Percentiles rank a stretch among this genome's conserved stretches.
These are phyloP conservation scores for Drosophila lini DNA, from an alignment of 1,140 invertebrate genomes.

Conservation along the genomic window DNA sequence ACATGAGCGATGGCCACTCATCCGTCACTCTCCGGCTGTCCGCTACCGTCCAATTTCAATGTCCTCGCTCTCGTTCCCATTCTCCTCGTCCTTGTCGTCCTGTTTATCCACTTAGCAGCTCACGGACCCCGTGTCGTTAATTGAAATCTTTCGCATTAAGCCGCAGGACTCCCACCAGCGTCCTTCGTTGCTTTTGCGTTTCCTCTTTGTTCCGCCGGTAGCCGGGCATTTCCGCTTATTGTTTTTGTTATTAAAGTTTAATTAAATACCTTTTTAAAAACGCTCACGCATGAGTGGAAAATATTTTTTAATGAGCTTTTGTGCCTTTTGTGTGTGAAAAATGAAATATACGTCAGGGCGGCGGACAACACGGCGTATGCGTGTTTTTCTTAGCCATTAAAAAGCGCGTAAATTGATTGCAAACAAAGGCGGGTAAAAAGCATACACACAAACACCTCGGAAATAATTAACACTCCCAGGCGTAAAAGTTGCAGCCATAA, in stretches of 20 bases:
- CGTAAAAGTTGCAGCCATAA: slow-evolving; percentile 30
- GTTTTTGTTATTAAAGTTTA: slow-evolving; percentile 77
- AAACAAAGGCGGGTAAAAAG: slow-evolving; percentile 36
- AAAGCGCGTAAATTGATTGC: slow-evolving; percentile 61
- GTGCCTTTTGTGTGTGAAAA: slow-evolving; percentile 54
- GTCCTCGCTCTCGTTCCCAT: slow-evolving; percentile 5
- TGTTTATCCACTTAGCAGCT: slow-evolving; percentile 76
- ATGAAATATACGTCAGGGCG: slow-evolving; percentile 32
- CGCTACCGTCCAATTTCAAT: slow-evolving; percentile 16
- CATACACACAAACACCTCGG: slow-evolving; percentile 3
- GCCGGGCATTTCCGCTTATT: slow-evolving; percentile 50
- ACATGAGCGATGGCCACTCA: slow-evolving; percentile 29
- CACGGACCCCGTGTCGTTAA: slow-evolving; percentile 63
- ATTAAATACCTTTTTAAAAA: slow-evolving; percentile 80
- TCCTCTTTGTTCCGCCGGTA: slow-evolving; percentile 38
- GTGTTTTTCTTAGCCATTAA: slow-evolving; percentile 53
- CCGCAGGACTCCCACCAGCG: slow-evolving; percentile 17
- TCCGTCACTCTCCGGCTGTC: slow-evolving; percentile 11
- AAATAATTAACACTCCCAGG: slow-evolving; percentile 52
- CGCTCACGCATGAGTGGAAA: slow-evolving; percentile 70
- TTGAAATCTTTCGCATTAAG: slow-evolving; percentile 80
- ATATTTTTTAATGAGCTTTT: slow-evolving; percentile 81
- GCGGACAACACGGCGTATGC: slow-evolving; percentile 38
- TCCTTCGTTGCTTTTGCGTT: slow-evolving; percentile 13
- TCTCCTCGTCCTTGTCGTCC: slow-evolving; percentile 17